Evolutionary conservation across 92 coral and sea anemone genomes (phyloP).

Genomic region (Phenganax marumi): DNA sequence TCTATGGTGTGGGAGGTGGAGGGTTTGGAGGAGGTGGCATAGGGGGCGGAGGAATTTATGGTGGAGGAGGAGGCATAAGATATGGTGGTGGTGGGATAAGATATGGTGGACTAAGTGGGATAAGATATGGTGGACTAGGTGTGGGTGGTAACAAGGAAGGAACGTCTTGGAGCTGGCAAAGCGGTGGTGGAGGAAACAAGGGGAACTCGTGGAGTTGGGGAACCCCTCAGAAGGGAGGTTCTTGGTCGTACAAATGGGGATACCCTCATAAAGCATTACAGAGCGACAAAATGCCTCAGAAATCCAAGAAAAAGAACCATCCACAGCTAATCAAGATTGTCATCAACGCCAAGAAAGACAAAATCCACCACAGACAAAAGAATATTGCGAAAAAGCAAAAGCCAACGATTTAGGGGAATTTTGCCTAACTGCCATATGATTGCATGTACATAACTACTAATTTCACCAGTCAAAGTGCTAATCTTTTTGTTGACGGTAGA

Average conservation of each 20-base stretch:
- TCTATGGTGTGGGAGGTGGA: not conserved
- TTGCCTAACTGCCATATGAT: no score
- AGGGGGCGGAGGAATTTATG: not conserved
- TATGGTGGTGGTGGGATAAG: not conserved
- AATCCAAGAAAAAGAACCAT: not conserved
- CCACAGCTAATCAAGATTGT: constrained; percentile 9
- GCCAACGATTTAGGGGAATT: no score
- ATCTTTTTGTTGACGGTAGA: no score
- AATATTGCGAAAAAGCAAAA: not conserved
- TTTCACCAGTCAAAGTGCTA: no score
- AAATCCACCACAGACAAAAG: not conserved
- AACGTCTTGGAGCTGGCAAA: not conserved
- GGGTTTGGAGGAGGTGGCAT: not conserved
- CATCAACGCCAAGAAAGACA: constrained; percentile 4
- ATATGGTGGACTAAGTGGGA: not conserved
- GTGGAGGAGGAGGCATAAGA: constrained; percentile 7
- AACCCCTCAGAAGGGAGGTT: not conserved
- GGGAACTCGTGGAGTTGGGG: not conserved
- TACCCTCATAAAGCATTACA: not conserved
- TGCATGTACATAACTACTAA: no score
- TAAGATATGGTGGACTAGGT: not conserved
- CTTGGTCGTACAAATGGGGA: constrained; percentile 1
- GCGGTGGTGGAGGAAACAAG: not conserved
- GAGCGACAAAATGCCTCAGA: not conserved
- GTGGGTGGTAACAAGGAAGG: constrained; percentile 8